Evolutionary conservation across 2,797 vertebrate species (phyloP).

Genomic region (Choloepus didactylus): DNA sequence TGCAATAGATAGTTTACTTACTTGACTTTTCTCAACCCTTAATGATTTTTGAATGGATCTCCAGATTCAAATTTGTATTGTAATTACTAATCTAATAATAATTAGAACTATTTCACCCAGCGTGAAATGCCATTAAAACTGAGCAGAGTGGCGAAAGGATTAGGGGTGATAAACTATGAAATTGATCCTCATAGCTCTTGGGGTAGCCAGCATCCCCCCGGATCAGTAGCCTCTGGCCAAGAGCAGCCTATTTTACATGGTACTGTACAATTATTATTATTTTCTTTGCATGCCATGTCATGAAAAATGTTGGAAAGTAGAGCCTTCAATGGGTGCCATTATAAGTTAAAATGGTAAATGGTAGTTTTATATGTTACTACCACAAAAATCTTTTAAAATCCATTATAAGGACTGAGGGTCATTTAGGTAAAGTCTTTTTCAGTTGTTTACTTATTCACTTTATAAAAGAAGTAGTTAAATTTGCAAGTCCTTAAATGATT

Average conservation of each 20-base stretch:
- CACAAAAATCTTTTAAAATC: background rate
- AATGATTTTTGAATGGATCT: background rate
- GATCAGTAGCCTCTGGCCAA: background rate
- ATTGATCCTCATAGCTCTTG: background rate
- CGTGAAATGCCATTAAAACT: background rate
- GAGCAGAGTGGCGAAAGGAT: background rate
- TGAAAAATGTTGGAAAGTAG: background rate
- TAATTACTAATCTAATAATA: background rate
- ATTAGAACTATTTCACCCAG: background rate
- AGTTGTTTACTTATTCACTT: constrained; percentile 39
- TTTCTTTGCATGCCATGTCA: background rate
- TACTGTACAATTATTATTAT: background rate
- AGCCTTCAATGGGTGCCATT: background rate
- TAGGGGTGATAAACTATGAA: background rate
- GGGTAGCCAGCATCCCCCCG: background rate
- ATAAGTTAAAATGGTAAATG: too few species aligned
- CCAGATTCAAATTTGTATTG: background rate
- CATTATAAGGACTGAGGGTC: background rate
- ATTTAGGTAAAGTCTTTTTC: background rate
- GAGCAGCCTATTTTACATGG: background rate
- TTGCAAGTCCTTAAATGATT: background rate
- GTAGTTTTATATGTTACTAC: too few species aligned
- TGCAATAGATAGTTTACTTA: constrained; percentile 19
- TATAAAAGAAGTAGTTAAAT: background rate
- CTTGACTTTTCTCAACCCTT: background rate